These are phyloP conservation scores for Lamprotornis superbus DNA, from an alignment of 2,113 vertebrate species.

Conservation along the genomic window DNA sequence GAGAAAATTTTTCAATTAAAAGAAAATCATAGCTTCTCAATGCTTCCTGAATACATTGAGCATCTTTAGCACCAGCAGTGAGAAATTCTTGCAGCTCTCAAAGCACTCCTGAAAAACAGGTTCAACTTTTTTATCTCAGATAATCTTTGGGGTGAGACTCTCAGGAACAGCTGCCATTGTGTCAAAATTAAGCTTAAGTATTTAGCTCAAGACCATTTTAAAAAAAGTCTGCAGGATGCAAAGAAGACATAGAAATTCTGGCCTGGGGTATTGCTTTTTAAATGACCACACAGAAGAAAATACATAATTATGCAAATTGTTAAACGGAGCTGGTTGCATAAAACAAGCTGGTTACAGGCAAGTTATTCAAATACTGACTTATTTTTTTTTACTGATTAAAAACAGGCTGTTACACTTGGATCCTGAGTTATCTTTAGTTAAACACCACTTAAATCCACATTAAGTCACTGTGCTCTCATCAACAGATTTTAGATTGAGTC, in stretches of 20 bases:
- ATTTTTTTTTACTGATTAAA: not conserved
- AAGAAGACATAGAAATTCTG: not conserved
- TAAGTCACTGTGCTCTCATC: not conserved
- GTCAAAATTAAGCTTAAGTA: not conserved
- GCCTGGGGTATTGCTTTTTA: not conserved
- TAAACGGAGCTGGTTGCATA: not conserved
- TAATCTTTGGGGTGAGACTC: not conserved
- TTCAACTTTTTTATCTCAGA: not conserved
- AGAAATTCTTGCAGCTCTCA: not conserved
- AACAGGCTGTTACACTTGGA: not conserved
- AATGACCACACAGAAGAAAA: not conserved
- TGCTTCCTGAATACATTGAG: not conserved
- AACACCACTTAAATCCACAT: not conserved
- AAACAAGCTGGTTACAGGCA: not conserved
- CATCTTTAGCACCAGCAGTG: rapidly evolving
- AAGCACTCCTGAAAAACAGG: not conserved
- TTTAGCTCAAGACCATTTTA: not conserved
- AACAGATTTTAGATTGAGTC: not conserved
- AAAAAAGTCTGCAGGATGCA: not conserved
- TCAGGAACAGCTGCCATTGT: not conserved
- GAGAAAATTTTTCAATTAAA: not conserved
- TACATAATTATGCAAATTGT: not conserved
- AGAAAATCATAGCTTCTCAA: not conserved
- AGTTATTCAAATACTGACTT: not conserved
- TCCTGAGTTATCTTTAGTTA: not conserved